Percentiles rank a stretch among this genome's conserved stretches.
These are phyloP conservation scores for Agonopterix subpropinquella DNA, from an alignment of 2,888 invertebrate species.

Conservation along the genomic window DNA sequence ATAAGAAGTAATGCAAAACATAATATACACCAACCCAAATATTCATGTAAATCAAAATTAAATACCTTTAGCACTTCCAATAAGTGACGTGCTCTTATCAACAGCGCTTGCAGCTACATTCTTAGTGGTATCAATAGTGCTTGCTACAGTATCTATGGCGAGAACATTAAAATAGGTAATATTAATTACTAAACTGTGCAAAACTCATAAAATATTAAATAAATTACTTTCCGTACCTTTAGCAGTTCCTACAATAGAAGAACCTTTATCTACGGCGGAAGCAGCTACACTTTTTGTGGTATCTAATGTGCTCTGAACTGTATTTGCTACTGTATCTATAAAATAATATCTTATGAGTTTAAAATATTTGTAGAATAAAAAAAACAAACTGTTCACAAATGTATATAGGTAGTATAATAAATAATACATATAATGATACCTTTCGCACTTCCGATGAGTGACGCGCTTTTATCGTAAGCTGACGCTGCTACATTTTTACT, in stretches of 20 bases:
- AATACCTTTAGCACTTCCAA: slow-evolving; percentile 30
- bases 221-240: slow-evolving; percentile 29
- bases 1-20: background rate
- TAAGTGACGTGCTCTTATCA: slow-evolving; percentile 33
- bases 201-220: slow-evolving; percentile 3
- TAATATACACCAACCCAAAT: background rate
- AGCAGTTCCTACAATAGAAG: slow-evolving; percentile 24
- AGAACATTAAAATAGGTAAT: background rate
- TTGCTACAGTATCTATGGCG: slow-evolving; percentile 20
- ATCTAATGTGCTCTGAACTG: slow-evolving; percentile 25
- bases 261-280: slow-evolving; percentile 38
- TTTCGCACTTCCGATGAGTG: slow-evolving; percentile 28
- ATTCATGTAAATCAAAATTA: background rate
- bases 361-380: background rate
- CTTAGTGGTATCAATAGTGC: slow-evolving; percentile 30
- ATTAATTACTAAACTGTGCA: background rate
- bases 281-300: slow-evolving; percentile 38
- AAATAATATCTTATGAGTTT: background rate
- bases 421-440: slow-evolving; percentile 15
- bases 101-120: slow-evolving; percentile 27
- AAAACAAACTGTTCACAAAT: no score
- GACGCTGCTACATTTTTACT: slow-evolving; percentile 34
- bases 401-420: background rate
- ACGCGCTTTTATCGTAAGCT: slow-evolving; percentile 30
- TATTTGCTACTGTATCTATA: slow-evolving; percentile 27